Percentiles rank a stretch among this genome's conserved stretches.
phyloP scores from a whole-genome alignment of 2,888 invertebrate genomes.

The Coleophora deauratella region DNA sequence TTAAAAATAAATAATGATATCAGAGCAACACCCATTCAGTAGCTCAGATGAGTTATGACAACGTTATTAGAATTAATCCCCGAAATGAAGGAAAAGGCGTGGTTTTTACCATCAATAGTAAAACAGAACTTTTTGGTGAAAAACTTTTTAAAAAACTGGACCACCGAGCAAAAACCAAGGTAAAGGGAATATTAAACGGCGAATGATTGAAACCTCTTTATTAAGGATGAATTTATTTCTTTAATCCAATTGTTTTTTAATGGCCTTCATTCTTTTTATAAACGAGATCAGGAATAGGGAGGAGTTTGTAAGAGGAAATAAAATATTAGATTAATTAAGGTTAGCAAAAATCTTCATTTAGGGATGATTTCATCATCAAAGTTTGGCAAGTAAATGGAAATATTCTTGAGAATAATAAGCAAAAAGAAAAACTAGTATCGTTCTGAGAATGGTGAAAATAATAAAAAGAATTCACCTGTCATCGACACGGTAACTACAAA shows the following conservation, averaged over 20 bases:
- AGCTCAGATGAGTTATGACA: constrained; percentile 44
- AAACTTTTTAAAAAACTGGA: constrained; percentile 24
- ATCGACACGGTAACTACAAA: constrained; percentile 44
- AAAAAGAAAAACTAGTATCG: too few relatives aligned
- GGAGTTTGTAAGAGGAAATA: background rate
- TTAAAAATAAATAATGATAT: constrained; percentile 48
- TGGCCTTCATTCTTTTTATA: constrained; percentile 6
- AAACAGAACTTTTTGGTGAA: constrained; percentile 23
- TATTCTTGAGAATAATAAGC: too few relatives aligned
- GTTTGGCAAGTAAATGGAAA: too few relatives aligned
- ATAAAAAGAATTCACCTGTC: constrained; percentile 45
- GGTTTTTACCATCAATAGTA: constrained; percentile 33
- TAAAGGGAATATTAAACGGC: constrained; percentile 15
- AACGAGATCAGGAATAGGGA: constrained; percentile 12
- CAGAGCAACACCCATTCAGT: constrained; percentile 47
- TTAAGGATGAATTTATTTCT: constrained; percentile 37
- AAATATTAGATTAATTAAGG: too few relatives aligned
- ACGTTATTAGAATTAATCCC: constrained; percentile 44
- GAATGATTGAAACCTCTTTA: constrained; percentile 40
- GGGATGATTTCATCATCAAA: background rate
- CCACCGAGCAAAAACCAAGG: constrained; percentile 22
- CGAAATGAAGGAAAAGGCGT: constrained; percentile 38
- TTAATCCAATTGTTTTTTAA: constrained; percentile 24
- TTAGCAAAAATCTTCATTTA: background rate
- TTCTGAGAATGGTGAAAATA: too few relatives aligned